Evolutionary conservation across 2,113 vertebrate species (phyloP).

Genomic region (Stigmatopora argus): DNA sequence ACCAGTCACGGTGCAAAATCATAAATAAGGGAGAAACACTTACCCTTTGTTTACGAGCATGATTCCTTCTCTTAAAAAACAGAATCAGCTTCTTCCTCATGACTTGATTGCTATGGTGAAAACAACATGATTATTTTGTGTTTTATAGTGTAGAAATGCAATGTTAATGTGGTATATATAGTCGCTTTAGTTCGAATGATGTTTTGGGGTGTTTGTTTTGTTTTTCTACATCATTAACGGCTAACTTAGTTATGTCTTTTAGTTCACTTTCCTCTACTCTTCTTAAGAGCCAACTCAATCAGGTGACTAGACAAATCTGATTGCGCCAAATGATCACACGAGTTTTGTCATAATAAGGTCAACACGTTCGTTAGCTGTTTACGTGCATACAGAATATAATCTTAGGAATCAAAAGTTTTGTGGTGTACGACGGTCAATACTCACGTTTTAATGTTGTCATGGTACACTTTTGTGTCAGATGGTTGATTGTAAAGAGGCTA

Average conservation of each 20-base stretch:
- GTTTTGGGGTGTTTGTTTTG: slow-evolving; percentile 8
- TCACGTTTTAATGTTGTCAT: slow-evolving; percentile 99
- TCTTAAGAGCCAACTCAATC: slow-evolving; percentile 21
- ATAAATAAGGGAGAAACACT: slow-evolving; percentile 39
- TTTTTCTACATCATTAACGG: slow-evolving; percentile 13
- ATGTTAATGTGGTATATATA: neutral
- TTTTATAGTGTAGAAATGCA: neutral
- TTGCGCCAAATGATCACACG: slow-evolving; percentile 32
- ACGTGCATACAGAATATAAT: neutral
- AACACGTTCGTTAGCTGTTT: slow-evolving; percentile 8
- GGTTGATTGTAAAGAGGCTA: slow-evolving; percentile 98
- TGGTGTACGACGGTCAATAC: slow-evolving; percentile 50
- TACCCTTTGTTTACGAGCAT: slow-evolving; percentile 98
- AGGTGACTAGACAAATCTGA: slow-evolving; percentile 38
- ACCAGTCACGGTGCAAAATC: neutral
- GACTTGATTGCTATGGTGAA: slow-evolving; percentile 88
- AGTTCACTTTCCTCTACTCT: slow-evolving; percentile 17
- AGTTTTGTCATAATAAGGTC: slow-evolving; percentile 29
- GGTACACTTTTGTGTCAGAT: slow-evolving; percentile 97
- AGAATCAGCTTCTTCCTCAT: slow-evolving; percentile 99
- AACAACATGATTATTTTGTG: slow-evolving; percentile 18
- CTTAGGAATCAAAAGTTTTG: neutral
- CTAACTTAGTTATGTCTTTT: neutral
- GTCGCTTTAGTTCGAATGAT: no score
- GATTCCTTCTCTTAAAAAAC: slow-evolving; percentile 98